Conservation (phyloP, 2,888 invertebrate species). For the Phorcus lineatus region DNA sequence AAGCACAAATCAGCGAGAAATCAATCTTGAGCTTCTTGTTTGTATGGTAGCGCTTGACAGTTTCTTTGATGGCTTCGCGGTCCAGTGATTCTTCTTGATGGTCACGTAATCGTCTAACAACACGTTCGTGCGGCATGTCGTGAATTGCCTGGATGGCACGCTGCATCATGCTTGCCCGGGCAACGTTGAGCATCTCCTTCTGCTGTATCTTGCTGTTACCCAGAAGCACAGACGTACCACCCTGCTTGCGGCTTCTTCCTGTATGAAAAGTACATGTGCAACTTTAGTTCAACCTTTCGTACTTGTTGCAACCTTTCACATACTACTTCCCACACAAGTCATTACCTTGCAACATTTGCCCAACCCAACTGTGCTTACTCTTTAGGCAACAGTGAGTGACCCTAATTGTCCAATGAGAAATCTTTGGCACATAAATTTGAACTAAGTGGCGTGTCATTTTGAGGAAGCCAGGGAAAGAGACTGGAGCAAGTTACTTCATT, state of each 20-base stretch:
- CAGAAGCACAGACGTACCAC: slow-evolving; percentile 40
- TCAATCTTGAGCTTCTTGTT: neutral
- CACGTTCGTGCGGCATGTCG: slow-evolving; percentile 15
- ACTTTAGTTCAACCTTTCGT: too few species aligned
- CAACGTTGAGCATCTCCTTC: slow-evolving; percentile 41
- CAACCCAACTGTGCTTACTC: too few species aligned
- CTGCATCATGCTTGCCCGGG: slow-evolving; percentile 40
- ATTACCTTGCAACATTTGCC: too few species aligned
- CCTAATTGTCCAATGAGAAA: too few species aligned
- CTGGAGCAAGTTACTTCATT: too few species aligned
- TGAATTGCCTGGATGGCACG: slow-evolving; percentile 35
- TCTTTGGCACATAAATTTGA: too few species aligned
- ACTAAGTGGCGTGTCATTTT: too few species aligned
- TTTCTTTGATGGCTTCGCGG: slow-evolving; percentile 29
- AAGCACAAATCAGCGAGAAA: slow-evolving; percentile 30
- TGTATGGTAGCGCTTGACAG: neutral
- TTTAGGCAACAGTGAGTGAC: too few species aligned
- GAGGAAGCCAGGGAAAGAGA: too few species aligned
- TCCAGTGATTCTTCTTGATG: slow-evolving; percentile 9
- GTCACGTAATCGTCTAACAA: neutral
- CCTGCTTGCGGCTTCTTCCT: slow-evolving; percentile 47
- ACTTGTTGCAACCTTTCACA: too few species aligned
- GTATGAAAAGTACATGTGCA: neutral
- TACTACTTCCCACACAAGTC: too few species aligned
- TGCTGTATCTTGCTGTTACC: slow-evolving; percentile 37